These are phyloP conservation scores for Rhagium mordax DNA, from an alignment of 2,888 invertebrate species.

Conservation along the genomic window DNA sequence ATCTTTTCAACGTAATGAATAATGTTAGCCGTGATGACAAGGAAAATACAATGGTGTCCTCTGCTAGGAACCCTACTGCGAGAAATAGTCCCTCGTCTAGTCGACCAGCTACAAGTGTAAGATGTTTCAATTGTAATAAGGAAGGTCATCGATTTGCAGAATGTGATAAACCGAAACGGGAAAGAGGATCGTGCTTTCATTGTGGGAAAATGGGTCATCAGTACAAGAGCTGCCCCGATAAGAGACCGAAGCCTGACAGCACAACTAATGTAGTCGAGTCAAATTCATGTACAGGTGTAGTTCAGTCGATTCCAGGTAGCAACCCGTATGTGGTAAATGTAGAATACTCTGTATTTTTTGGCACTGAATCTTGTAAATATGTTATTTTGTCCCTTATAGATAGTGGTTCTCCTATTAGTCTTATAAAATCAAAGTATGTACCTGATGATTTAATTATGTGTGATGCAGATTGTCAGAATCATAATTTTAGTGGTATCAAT, in stretches of 20 bases:
- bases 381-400: conserved; percentile 17
- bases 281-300: background rate
- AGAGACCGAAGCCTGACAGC: background rate
- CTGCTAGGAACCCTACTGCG: background rate
- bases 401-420: conserved; percentile 39
- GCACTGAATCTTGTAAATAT: conserved; percentile 5
- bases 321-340: background rate
- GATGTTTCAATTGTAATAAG: conserved; percentile 34
- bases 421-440: conserved; percentile 33
- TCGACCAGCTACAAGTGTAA: background rate
- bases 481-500: conserved; percentile 31
- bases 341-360: background rate
- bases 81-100: background rate
- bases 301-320: conserved; percentile 14
- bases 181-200: conserved; percentile 38
- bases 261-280: background rate
- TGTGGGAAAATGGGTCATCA: conserved; percentile 63
- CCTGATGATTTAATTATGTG: conserved; percentile 8
- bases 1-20: background rate
- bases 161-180: conserved; percentile 33
- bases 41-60: background rate
- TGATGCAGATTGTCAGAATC: background rate
- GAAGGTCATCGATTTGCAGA: conserved; percentile 22
- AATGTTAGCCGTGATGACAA: background rate
- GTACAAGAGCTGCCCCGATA: conserved; percentile 32